Conservation (phyloP, 1,140 invertebrate species). For the Hyles vespertilio region DNA sequence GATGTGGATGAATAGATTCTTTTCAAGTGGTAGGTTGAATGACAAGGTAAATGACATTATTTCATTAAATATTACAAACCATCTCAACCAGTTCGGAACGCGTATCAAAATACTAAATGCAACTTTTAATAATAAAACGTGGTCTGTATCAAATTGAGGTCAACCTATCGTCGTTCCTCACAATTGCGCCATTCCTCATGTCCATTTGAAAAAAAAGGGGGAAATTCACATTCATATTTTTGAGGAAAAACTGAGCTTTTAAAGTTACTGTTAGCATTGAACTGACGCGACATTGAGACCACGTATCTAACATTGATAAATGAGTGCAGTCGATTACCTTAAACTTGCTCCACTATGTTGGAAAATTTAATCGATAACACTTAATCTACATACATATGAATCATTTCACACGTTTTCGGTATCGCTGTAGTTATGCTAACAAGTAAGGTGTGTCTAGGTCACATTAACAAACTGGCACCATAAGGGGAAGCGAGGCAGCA, state of each 20-base stretch:
- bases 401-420: not conserved
- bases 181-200: constrained; percentile 4
- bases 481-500: constrained; percentile 4
- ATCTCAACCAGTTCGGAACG: constrained; percentile 19
- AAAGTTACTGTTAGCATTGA: no score
- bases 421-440: not conserved
- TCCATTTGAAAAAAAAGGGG: no score
- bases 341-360: no score
- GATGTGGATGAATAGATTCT: no score
- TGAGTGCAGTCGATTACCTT: no score
- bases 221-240: no score
- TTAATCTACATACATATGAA: not conserved
- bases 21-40: not conserved
- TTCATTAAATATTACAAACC: constrained; percentile 27
- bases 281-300: no score
- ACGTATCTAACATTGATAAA: no score
- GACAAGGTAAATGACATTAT: not conserved
- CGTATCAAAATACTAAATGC: constrained; percentile 22
- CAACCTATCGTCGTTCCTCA: constrained; percentile 23
- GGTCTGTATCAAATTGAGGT: constrained; percentile 16
- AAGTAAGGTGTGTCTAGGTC: constrained; percentile 14
- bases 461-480: constrained; percentile 9
- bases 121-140: constrained; percentile 27
- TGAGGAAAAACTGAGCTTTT: no score
- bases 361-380: no score